Percentiles rank a stretch among this genome's conserved stretches.
phyloP scores from a whole-genome alignment of 2,888 invertebrate species.

The Pollenia griseotomentosa region DNA sequence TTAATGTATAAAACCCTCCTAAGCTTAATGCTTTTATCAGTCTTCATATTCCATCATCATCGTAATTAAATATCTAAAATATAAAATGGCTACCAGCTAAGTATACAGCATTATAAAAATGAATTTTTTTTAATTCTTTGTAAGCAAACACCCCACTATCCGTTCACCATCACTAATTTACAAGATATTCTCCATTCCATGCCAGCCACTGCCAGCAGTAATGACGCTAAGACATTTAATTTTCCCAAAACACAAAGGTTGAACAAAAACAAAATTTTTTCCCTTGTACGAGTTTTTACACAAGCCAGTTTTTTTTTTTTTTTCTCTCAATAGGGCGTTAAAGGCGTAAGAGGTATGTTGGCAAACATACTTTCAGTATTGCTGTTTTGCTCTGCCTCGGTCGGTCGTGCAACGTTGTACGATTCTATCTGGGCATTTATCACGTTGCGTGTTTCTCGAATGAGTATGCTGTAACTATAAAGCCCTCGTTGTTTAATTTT shows the following conservation, averaged over 20 bases:
- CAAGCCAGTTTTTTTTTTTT: conserved; percentile 27
- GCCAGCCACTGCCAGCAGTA: conserved; percentile 38
- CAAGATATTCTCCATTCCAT: conserved; percentile 31
- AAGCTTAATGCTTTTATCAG: conserved; percentile 26
- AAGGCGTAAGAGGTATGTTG: conserved; percentile 27
- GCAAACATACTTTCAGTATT: conserved; percentile 27
- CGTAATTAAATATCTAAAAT: conserved; percentile 19
- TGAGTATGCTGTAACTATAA: conserved; percentile 41
- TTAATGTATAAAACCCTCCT: neutral
- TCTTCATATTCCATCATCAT: conserved; percentile 44
- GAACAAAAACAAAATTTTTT: conserved; percentile 36
- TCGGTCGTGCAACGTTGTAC: conserved; percentile 45
- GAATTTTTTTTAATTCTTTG: conserved; percentile 6
- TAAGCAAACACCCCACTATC: conserved; percentile 31
- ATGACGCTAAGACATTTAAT: conserved; percentile 57
- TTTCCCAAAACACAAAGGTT: conserved; percentile 63
- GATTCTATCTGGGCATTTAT: conserved; percentile 61
- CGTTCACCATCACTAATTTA: conserved; percentile 25
- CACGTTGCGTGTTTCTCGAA: conserved; percentile 57
- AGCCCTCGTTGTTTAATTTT: conserved; percentile 52
- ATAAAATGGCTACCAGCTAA: conserved; percentile 60
- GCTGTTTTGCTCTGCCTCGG: conserved; percentile 43
- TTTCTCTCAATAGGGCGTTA: conserved; percentile 44
- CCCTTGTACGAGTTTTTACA: conserved; percentile 43
- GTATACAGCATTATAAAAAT: conserved; percentile 21